A percentile compares a stretch with the other conserved stretches of the same genome.
Evolutionary conservation across 2,797 vertebrate genomes (phyloP).

Genomic region (Myiotriccus ornatus): DNA sequence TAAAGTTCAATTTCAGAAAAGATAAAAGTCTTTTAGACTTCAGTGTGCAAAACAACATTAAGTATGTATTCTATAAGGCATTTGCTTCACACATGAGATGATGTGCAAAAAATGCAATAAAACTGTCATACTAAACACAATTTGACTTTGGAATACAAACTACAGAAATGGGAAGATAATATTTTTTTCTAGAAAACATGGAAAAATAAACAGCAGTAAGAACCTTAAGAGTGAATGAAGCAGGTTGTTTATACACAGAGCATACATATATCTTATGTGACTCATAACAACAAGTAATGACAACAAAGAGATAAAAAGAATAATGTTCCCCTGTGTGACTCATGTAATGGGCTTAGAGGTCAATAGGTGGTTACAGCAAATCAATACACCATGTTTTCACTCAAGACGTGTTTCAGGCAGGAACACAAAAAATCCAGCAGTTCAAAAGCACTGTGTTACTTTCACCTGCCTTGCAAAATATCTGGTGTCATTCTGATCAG

Average conservation of each 20-base stretch:
- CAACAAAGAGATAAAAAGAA: conserved; percentile 11
- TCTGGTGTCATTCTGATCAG: neutral
- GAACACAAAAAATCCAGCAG: neutral
- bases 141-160: neutral
- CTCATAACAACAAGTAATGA: neutral
- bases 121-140: neutral
- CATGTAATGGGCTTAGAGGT: conserved; percentile 42
- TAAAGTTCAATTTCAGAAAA: conserved; percentile 3
- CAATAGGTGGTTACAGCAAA: conserved; percentile 58
- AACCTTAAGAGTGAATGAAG: neutral
- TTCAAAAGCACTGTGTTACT: neutral
- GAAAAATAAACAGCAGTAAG: neutral
- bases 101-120: neutral
- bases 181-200: neutral
- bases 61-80: neutral
- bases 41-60: neutral
- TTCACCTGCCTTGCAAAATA: conserved; percentile 20
- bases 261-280: neutral
- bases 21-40: neutral
- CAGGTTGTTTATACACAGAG: neutral
- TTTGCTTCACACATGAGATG: neutral
- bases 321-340: neutral
- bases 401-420: conserved; percentile 28
- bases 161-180: neutral
- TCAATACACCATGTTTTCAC: neutral